phyloP scores from a whole-genome alignment of 2,113 vertebrate genomes.

The Mystacornis crossleyi region DNA sequence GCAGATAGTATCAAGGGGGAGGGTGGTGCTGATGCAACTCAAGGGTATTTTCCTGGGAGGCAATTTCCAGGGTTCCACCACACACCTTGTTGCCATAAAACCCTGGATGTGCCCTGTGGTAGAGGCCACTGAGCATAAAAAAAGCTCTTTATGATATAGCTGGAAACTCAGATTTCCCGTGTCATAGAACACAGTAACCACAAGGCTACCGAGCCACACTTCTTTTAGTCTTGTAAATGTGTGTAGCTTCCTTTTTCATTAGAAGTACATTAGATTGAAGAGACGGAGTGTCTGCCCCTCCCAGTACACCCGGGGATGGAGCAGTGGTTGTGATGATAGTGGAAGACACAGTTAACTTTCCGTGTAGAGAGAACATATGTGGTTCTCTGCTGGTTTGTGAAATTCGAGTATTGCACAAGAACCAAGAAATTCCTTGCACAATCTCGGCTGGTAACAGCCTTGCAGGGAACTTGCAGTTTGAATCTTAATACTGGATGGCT shows the following conservation, averaged over 20 bases:
- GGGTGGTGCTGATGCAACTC: not conserved
- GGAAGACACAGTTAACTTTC: not conserved
- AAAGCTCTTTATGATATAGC: not conserved
- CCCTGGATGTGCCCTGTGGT: not conserved
- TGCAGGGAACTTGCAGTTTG: not conserved
- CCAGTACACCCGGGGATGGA: not conserved
- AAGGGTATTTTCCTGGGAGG: not conserved
- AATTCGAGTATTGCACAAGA: not conserved
- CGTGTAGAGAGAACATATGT: not conserved
- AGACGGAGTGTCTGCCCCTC: not conserved
- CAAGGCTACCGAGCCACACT: not conserved
- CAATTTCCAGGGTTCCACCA: not conserved
- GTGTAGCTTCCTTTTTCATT: not conserved
- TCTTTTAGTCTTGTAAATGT: not conserved
- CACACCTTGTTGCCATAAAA: not conserved
- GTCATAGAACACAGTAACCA: not conserved
- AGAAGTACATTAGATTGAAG: not conserved
- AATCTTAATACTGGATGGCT: not conserved
- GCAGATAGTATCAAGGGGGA: not conserved
- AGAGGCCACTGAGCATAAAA: not conserved
- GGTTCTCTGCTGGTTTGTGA: not conserved
- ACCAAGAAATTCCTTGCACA: not conserved
- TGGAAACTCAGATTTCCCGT: not conserved
- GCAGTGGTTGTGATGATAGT: not conserved
- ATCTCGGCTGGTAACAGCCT: not conserved